Percentiles rank a stretch among this genome's conserved stretches.
phyloP scores from a whole-genome alignment of 2,888 invertebrate species.

The Microplitis manilae region DNA sequence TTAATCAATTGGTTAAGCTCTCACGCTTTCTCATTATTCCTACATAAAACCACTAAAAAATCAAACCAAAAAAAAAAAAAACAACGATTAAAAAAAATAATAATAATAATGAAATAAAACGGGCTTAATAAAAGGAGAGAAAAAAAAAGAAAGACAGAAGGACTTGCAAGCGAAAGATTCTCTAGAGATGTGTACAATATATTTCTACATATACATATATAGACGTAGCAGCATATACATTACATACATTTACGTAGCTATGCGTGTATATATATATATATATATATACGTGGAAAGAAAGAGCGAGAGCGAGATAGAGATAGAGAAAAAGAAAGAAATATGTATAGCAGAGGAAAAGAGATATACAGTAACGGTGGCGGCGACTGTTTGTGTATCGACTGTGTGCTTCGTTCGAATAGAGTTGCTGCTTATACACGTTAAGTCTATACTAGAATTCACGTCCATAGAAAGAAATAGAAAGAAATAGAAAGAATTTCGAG shows the following conservation, averaged over 20 bases:
- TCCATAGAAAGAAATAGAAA: background rate
- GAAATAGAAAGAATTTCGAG: constrained; percentile 2
- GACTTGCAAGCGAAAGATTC: constrained; percentile 20
- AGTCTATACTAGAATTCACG: background rate
- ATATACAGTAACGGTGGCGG: constrained; percentile 29
- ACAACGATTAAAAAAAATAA: background rate
- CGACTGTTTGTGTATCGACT: constrained; percentile 35
- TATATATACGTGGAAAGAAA: constrained; percentile 9
- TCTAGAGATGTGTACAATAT: constrained; percentile 20
- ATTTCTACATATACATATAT: constrained; percentile 17
- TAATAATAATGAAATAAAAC: constrained; percentile 23
- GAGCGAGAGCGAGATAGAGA: background rate
- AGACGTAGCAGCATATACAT: background rate
- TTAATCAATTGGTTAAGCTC: constrained; percentile 14
- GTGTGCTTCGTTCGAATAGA: constrained; percentile 29
- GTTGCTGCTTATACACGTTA: constrained; percentile 9
- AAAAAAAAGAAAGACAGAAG: background rate
- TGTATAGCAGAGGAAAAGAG: constrained; percentile 26
- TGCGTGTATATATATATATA: constrained; percentile 26
- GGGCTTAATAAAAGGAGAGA: constrained; percentile 24
- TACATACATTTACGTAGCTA: constrained; percentile 3
- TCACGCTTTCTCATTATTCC: too few relatives aligned
- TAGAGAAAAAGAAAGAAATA: background rate
- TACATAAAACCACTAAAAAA: background rate
- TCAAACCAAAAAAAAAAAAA: background rate